A percentile compares a stretch with the other conserved stretches of the same genome.
These are phyloP conservation scores for Chrysocyon brachyurus DNA, from an alignment of 2,797 vertebrate species.

Conservation along the genomic window DNA sequence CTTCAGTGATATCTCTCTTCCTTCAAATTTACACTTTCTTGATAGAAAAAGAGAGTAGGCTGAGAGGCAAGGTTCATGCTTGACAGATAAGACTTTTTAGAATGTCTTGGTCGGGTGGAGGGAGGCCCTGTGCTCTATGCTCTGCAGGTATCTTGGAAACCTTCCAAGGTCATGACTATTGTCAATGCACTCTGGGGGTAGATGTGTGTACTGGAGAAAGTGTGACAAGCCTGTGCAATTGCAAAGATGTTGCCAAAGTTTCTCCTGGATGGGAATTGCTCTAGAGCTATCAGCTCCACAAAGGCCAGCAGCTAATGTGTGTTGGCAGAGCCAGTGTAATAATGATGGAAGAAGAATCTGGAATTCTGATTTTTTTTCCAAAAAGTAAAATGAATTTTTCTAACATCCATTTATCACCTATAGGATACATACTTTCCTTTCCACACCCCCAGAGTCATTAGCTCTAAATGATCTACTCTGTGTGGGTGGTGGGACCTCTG, in stretches of 20 bases:
- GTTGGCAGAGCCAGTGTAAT: not conserved
- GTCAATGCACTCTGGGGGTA: not conserved
- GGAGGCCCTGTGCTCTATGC: not conserved
- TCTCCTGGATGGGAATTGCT: not conserved
- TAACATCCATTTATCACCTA: not conserved
- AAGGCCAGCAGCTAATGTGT: not conserved
- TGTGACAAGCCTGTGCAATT: not conserved
- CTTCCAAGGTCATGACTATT: not conserved
- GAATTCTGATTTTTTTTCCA: not conserved
- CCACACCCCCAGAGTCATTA: not conserved
- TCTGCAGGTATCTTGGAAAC: not conserved
- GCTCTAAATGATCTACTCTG: not conserved
- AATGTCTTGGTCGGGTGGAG: not conserved
- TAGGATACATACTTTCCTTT: not conserved
- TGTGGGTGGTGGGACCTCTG: not conserved
- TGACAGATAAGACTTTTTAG: not conserved
- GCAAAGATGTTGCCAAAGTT: not conserved
- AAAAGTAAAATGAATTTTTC: slow-evolving; percentile 40
- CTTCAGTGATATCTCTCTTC: slow-evolving; percentile 43
- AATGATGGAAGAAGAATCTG: not conserved
- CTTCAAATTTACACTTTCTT: slow-evolving; percentile 63
- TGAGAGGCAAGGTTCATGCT: not conserved
- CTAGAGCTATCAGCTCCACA: not conserved
- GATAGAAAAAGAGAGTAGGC: slow-evolving; percentile 48
- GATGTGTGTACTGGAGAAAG: not conserved